Base-by-base conservation (phyloP, 2,888 invertebrate species). In the Orgyia antiqua region DNA sequence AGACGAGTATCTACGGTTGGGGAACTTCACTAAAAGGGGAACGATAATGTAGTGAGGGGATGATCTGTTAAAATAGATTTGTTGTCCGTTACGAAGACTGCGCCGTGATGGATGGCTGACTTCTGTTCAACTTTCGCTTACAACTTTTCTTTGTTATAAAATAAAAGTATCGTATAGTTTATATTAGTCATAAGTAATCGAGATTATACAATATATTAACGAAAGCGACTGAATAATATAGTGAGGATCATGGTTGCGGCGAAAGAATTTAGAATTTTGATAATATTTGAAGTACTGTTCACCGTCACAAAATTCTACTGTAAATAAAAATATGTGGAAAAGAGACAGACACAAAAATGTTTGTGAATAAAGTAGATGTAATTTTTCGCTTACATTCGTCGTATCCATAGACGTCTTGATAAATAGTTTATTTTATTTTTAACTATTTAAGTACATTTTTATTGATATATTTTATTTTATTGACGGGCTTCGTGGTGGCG, bases 31-130 rank as follows among this genome's bases (percentile, higher is more conserved):
- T 57, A 57, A 66, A 69, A 68, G 68, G 75, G 71, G 68, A 68
- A 71, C 67, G 59, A 70, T 72, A 71, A 74, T 74, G 63, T 62
- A 66, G 67, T 70, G 67, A 76, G 68, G 76, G 79, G 73, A 78
- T 76, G 78, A 79, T 83, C 76, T 70, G 76, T 73, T 76, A 66
- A 73, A 78, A 79, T 79, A 77, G 71, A 78, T 78, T 77, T 75
- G 77, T 76, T 71, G 66, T 66, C 65, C 66, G 73, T 73, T 71
- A 70, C 76, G 64, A 63, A 69, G 68, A 70, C 70, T 68, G 70
- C 64, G 47, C 46, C 50, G 65, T 83, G 80, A 82, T 82, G 70
- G 82, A 83, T 80, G 70, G 65, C 69, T 71, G 64, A 73, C 68
- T 69, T 70, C 68, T 68, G 68, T 71, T 73, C 57, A 63, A 68